Base-by-base conservation (phyloP, 1,140 invertebrate genomes). In the Helicorthomorpha holstii region DNA sequence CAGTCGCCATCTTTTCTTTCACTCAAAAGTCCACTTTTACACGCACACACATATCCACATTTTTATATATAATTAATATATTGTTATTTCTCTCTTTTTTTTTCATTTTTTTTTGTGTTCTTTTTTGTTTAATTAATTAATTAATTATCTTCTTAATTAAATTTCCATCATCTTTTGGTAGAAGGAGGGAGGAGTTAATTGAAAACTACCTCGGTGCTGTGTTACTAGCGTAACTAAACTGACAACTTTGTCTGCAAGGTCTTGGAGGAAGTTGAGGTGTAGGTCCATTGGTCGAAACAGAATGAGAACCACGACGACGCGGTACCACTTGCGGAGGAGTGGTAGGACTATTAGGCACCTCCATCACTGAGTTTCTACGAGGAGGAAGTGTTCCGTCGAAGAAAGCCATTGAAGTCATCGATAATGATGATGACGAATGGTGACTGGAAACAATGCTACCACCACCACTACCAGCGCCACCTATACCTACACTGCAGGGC, bases 401-500 rank as follows among this genome's bases (percentile, higher is more conserved):
- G 21, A 50, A 24, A 27, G 29, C 42, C n/a, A 26, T 3, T 57
- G 46, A 58, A 57, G 23, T 59, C 49, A 42, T 57, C 58, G 54
- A 59, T 57, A 49, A 56, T 29, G 49, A 29, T 52, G 22, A 49
- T 48, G 38, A 56, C 49, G 24, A 57, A 55, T 47, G 55, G n/a
- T 50, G 42, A 25, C 53, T 29, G n/a, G 55, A 29, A 12, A 54
- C 49, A 34, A 43, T 59, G 55, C 26, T 56, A 57, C 48, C 61
- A 47, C 43, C 59, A 58, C 34, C 59, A n/a, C n/a, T n/a, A n/a
- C n/a, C n/a, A n/a, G 54, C 27, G 59, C 58, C 50, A 54, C 70
- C 56, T 49, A n/a, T n/a, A 26, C 25, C 3, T 57, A 46, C 58
- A 57, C 27, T 59, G 50, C 43, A 58, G 58, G 54, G 60, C 57